Base-by-base conservation (phyloP, 2,797 vertebrate species). In the Phyllotis vaccarum region DNA sequence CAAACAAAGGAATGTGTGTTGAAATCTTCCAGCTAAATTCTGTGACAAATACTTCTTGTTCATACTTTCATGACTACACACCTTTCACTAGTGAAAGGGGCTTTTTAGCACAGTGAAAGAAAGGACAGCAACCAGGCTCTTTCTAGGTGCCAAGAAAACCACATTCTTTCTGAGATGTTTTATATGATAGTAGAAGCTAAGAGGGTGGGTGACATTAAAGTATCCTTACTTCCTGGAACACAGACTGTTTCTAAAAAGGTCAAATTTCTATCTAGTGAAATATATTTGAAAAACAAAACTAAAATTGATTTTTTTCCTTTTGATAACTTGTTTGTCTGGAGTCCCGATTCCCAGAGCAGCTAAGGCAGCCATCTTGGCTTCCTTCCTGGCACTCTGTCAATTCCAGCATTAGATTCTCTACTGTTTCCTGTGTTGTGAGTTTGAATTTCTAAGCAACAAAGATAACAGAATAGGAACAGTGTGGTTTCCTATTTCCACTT, bases 61-160 rank as follows among this genome's bases (percentile, higher is more conserved):
- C 52, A 6, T 81, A 37, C 80, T 82, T 96, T 66, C 87, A 60
- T 91, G 89, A 95, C 70, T 70, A 87, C 34, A 97, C 80, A 95
- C 92, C 85, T 96, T 91, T 90, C 79, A 83, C 86, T 95, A 92
- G 46, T 91, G 82, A 97, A 92, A 94, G 70, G 17, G 89, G 24
- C 66, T 86, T 95, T 94, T 96, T 68, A 91, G 87, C 64, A 40
- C 22, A 66, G 79, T 19, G 1, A 46, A 46, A 54, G 86, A 94
- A 95, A 91, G 82, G 86, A 91, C 70, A 93, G 95, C 76, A 82
- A 75, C 40, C 10, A 64, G 40, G 43, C 83, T 96, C 95, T 96
- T 93, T 96, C 92, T 94, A 91, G 72, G 66, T 78, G 94, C 87
- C 93, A 96, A 94, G 86, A 94, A 93, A 49, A 91, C 89, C 85